phyloP scores from a whole-genome alignment of 1,140 invertebrate genomes.

The Drosophila mojavensis region DNA sequence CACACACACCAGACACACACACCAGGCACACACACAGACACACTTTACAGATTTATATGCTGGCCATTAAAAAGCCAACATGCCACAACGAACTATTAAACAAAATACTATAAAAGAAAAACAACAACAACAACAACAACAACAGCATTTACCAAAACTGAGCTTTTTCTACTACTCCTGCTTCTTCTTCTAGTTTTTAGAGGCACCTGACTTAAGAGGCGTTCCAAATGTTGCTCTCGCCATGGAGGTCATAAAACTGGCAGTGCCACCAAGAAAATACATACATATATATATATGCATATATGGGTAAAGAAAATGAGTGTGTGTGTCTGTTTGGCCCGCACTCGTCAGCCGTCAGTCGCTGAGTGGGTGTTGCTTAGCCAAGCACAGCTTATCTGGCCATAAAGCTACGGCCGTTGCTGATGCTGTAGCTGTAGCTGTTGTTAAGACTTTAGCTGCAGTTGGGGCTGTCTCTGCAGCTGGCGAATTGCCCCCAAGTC shows the following conservation, averaged over 20 bases:
- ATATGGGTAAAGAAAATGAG: slow-evolving; percentile 12
- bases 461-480: slow-evolving; percentile 25
- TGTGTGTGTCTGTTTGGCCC: slow-evolving; percentile 24
- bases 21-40: not conserved
- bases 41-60: slow-evolving; percentile 57
- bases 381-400: slow-evolving; percentile 41
- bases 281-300: not conserved
- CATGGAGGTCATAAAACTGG: slow-evolving; percentile 74
- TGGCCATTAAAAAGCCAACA: slow-evolving; percentile 63
- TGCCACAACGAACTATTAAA: slow-evolving; percentile 54
- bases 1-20: not conserved
- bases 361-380: slow-evolving; percentile 67
- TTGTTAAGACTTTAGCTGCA: slow-evolving; percentile 19
- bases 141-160: slow-evolving; percentile 53
- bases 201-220: slow-evolving; percentile 72
- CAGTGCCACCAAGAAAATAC: slow-evolving; percentile 64
- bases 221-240: slow-evolving; percentile 48
- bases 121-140: slow-evolving; percentile 5
- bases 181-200: slow-evolving; percentile 21
- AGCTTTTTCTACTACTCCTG: slow-evolving; percentile 48
- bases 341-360: slow-evolving; percentile 27
- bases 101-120: slow-evolving; percentile 29
- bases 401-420: slow-evolving; percentile 31
- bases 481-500: slow-evolving; percentile 31
- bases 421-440: slow-evolving; percentile 30